Base-by-base conservation (phyloP, 2,888 invertebrate species). In the Synanthedon formicaeformis region DNA sequence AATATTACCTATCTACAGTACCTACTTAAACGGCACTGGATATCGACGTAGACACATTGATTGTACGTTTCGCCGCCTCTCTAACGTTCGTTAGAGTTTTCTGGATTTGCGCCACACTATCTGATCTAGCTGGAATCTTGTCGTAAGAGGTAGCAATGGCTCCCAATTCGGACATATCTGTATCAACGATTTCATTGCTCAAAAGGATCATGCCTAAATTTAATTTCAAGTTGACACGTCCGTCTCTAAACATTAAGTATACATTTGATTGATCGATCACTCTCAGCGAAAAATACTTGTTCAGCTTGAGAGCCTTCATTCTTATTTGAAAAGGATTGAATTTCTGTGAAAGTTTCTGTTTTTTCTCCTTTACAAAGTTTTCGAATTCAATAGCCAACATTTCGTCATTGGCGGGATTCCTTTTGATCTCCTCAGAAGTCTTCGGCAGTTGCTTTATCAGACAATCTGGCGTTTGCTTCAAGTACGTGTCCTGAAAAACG, bases 141-240 rank as follows among this genome's bases (percentile, higher is more conserved):
- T 68, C 72, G 49, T 71, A 75, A 3, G 72, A 68, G 13, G 72
- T 75, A 0, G 55, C 54, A 2, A 78, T 69, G 0, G 69, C 61
- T 0, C 49, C 40, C 0, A 69, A 54, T 1, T 75, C 75, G 2
- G 59, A 55, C 1, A 56, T 57, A 2, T 68, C 62, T 0, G 63
- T 81, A 67, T 69, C 83, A 61, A 66, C 71, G 65, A 68, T 84
- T 69, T 69, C 86, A 67, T 69, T 75, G 69, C 61, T 85, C 60
- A 66, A 75, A 66, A 78, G 71, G 60, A 52, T 64, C 87, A 75
- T 81, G 59, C 75, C 88, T 65, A 66, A 56, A 56, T 78, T 70
- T 10, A 78, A 50, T 52, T 74, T 79, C 1, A 77, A 41, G 18
- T 55, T 62, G 1, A 56, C 58, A 2, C 55, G 45, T 0, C 68